Base-by-base conservation (phyloP, 2,113 vertebrate genomes). In the Raja brachyura region DNA sequence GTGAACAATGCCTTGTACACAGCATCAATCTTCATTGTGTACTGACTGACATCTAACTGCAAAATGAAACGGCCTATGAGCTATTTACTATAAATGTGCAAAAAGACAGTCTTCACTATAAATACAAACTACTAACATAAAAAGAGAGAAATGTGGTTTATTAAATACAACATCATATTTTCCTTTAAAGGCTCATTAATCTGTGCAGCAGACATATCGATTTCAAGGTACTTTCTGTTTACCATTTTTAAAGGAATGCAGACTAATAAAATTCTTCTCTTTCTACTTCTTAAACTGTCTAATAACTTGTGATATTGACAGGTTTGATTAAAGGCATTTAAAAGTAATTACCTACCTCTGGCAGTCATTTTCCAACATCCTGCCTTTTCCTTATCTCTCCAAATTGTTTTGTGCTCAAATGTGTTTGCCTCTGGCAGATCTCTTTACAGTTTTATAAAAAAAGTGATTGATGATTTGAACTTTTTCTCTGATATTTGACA, bases 351-450 rank as follows among this genome's bases (percentile, higher is more conserved):
- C 95, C 94, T 94, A 93, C 93, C 90, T 92, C 90, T 92, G 90
- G 90, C 90, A 93, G 94, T 94, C 94, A 95, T 94, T 95, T 95
- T 94, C 95, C 95, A 94, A 95, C 94, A 95, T 95, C 95, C 94
- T 95, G 93, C 90, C 93, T 93, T 78, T 93, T 86, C 70, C 93
- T 96, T 95, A 96, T 94, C 95, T 95, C 94, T 94, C 94, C 85
- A 94, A 94, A 96, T 95, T 96, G 93, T 93, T 94, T 94, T 95
- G 94, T 88, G 94, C 94, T 95, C 94, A 94, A 94, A 94, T 94
- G 94, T 95, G 81, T 95, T 94, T 61, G 95, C 95, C 93, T 94
- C 95, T 95, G 95, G 95, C 95, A 94, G 94, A 95, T 95, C 95
- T 95, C 95, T 95, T 93, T 95, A 95, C 95, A 94, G 94, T 81